phyloP scores from a whole-genome alignment of 2,113 vertebrate species.

The Onychostruthus taczanowskii region DNA sequence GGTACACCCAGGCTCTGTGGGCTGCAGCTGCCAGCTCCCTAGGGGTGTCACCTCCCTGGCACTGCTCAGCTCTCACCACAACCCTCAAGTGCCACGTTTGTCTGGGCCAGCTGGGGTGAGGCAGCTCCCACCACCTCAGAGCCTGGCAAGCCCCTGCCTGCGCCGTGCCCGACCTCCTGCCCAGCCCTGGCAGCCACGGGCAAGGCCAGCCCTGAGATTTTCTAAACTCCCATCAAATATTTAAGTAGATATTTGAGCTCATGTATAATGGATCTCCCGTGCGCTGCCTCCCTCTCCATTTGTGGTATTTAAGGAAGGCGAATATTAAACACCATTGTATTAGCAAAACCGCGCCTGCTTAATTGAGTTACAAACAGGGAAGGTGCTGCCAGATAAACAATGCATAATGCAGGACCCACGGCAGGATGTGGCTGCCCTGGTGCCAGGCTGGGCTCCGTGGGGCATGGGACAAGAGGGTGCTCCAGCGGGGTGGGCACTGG shows the following conservation, averaged over 20 bases:
- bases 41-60: neutral
- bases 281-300: constrained; percentile 46
- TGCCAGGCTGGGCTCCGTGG: neutral
- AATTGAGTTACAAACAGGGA: constrained; percentile 50
- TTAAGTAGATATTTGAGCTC: constrained; percentile 58
- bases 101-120: neutral
- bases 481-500: rapidly evolving
- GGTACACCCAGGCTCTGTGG: neutral
- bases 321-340: constrained; percentile 67
- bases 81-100: rapidly evolving
- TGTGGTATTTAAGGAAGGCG: constrained; percentile 61
- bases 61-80: rapidly evolving
- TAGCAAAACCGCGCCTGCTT: constrained; percentile 32
- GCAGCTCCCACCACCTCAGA: neutral
- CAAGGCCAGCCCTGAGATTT: constrained; percentile 8
- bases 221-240: constrained; percentile 60
- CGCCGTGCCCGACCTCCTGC: neutral
- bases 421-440: neutral
- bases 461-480: neutral
- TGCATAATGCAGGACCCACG: neutral
- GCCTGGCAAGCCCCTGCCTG: neutral
- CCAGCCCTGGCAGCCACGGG: neutral
- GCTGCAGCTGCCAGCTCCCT: neutral
- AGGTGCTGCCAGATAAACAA: constrained; percentile 53
- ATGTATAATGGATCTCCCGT: constrained; percentile 43